Base-by-base conservation (phyloP, 2,888 invertebrate species). In the Brenthis ino region DNA sequence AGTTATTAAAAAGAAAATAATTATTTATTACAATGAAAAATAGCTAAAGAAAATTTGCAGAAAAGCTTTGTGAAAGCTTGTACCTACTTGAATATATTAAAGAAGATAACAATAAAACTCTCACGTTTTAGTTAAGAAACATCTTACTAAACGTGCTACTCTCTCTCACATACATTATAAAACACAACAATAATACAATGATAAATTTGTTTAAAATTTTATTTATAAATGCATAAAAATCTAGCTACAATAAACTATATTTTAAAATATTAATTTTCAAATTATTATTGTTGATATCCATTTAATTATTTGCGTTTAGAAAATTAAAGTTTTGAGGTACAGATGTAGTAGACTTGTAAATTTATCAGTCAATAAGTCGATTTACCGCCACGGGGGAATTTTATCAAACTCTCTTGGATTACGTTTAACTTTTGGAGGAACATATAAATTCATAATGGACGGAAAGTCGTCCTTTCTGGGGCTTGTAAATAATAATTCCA, bases 401-500 rank as follows among this genome's bases (percentile, higher is more conserved):
- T 64, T 72, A 48, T 28, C 33, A 43, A 20, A 24, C 20, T 33
- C 43, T 16, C 24, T 28, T 50, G 11, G 50, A 54, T 51, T 57
- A 12, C 51, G 43, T 11, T 57, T 61, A 53, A 51, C 16, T 33
- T 69, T 65, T 57, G 61, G 13, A 64, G 61, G 50, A 56, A 53
- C 69, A 65, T 56, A 74, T 48, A 68, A 78, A 72, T 81, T 80
- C 75, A 84, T 72, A 14, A 73, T 51, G 2, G 83, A 84, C n/a
- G 78, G 69, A 50, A 61, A 70, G 20, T 80, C 77, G 3, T 77
- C 76, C 64, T 60, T 74, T 12, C 70, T 70, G 37, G 84, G 80
- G 71, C 79, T 84, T 69, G 75, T 73, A 72, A 77, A 85, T 43
- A 88, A 70, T 33, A 83, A 61, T 71, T 75, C 76, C 65, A 88